These are phyloP conservation scores for Pararge aegeria DNA, from an alignment of 1,140 invertebrate genomes.

Conservation along the genomic window DNA sequence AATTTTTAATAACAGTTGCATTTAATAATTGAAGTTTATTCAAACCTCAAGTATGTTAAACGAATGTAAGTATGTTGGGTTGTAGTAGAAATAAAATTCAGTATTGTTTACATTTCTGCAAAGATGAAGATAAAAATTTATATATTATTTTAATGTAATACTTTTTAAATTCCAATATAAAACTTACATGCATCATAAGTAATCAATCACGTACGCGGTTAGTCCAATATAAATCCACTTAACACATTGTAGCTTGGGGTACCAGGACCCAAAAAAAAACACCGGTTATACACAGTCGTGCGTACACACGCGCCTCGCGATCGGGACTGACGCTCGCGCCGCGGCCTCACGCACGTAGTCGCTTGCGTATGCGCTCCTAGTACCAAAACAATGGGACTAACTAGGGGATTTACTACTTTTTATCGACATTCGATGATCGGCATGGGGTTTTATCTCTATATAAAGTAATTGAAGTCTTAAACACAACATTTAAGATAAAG, in stretches of 20 bases:
- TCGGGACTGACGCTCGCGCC: slow-evolving; percentile 40
- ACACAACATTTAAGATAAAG: background rate
- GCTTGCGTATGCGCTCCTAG: slow-evolving; percentile 26
- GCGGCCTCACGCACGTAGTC: slow-evolving; percentile 19
- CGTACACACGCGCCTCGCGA: slow-evolving; percentile 44
- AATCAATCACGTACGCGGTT: slow-evolving; percentile 36
- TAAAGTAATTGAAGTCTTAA: background rate
- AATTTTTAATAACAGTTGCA: no score
- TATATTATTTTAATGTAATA: no score
- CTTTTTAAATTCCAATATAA: slow-evolving; percentile 16
- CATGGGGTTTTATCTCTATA: background rate
- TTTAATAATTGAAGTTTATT: no score
- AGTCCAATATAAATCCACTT: slow-evolving; percentile 42
- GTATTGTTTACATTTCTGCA: no score
- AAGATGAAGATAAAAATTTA: no score
- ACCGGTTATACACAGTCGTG: slow-evolving; percentile 35
- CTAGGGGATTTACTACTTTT: slow-evolving; percentile 17
- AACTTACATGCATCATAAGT: slow-evolving; percentile 74
- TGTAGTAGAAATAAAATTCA: no score
- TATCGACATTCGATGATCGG: background rate
- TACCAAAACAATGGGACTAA: slow-evolving; percentile 27
- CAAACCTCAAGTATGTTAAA: no score
- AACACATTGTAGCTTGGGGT: slow-evolving; percentile 51
- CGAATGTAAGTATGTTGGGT: no score
- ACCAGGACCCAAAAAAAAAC: slow-evolving; percentile 32